Conservation (phyloP, 2,113 vertebrate species). For the Eurystomus gularis region DNA sequence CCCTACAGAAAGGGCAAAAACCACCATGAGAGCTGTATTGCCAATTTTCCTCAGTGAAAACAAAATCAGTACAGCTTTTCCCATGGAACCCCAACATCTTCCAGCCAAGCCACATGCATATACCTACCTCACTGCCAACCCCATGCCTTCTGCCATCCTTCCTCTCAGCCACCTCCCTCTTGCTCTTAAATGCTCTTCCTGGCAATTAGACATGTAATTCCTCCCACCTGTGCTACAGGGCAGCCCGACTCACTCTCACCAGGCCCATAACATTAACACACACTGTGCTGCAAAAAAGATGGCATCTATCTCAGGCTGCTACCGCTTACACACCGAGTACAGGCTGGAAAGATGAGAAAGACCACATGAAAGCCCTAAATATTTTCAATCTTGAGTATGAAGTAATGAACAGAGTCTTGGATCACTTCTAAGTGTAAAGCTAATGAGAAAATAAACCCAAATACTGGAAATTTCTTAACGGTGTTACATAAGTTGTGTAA, state of each 20-base stretch:
- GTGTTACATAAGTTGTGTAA: neutral
- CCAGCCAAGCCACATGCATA: rapidly evolving
- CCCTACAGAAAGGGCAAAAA: neutral
- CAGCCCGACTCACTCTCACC: neutral
- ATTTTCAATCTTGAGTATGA: neutral
- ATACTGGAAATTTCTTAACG: neutral
- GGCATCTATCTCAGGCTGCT: neutral
- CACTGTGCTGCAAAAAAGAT: neutral
- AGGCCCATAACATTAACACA: no score
- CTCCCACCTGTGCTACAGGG: neutral
- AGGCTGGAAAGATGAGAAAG: neutral
- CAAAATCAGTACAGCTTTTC: rapidly evolving
- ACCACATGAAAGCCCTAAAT: neutral
- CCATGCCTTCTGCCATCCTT: rapidly evolving
- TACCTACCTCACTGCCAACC: rapidly evolving
- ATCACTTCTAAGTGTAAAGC: neutral
- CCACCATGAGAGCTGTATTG: rapidly evolving
- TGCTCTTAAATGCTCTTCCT: neutral
- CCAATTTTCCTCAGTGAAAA: neutral
- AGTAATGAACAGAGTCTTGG: neutral
- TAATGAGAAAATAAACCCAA: neutral
- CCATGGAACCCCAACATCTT: rapidly evolving
- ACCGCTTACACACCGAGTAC: rapidly evolving
- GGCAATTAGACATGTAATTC: neutral
- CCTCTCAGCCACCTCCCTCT: rapidly evolving